Evolutionary conservation across 1,140 invertebrate genomes (phyloP).

Genomic region (Penaeus japonicus): DNA sequence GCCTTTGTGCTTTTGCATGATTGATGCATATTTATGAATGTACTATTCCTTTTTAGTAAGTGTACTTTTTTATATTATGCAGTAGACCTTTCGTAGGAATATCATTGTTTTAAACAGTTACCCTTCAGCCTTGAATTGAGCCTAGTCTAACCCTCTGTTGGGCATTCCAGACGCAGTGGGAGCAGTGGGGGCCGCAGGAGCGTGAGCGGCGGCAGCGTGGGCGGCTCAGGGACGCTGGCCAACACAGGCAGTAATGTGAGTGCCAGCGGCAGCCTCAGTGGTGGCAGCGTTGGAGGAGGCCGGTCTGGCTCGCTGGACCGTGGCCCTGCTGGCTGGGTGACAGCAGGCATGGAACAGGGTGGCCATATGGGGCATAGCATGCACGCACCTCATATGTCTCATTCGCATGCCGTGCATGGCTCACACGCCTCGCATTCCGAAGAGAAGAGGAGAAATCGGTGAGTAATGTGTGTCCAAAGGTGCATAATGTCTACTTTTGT

Average conservation of each 20-base stretch:
- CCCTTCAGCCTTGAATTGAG: too few species aligned
- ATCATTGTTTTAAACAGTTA: too few species aligned
- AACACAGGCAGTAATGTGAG: constrained; percentile 28
- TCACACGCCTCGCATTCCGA: constrained; percentile 7
- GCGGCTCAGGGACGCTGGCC: neutral
- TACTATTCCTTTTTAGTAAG: too few species aligned
- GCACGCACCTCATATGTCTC: neutral
- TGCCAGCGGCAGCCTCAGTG: constrained; percentile 15
- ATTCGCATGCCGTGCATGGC: neutral
- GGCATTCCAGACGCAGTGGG: constrained; percentile 9
- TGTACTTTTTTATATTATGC: too few species aligned
- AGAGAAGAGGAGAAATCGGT: constrained; percentile 36
- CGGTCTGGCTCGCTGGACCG: constrained; percentile 36
- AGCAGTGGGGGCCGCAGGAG: constrained; percentile 38
- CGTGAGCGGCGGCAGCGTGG: constrained; percentile 27
- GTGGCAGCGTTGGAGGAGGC: constrained; percentile 21
- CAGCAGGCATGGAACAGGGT: neutral
- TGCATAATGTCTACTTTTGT: too few species aligned
- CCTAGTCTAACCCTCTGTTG: too few species aligned
- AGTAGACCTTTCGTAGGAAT: too few species aligned
- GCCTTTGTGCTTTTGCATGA: too few species aligned
- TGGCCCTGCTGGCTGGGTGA: neutral
- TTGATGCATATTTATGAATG: too few species aligned
- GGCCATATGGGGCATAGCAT: constrained; percentile 7
- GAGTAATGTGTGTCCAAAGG: neutral